Evolutionary conservation across 1,140 invertebrate genomes (phyloP), one percentile per base, ranked within the genome.

Genomic region (Hylyphantes graminicola): DNA sequence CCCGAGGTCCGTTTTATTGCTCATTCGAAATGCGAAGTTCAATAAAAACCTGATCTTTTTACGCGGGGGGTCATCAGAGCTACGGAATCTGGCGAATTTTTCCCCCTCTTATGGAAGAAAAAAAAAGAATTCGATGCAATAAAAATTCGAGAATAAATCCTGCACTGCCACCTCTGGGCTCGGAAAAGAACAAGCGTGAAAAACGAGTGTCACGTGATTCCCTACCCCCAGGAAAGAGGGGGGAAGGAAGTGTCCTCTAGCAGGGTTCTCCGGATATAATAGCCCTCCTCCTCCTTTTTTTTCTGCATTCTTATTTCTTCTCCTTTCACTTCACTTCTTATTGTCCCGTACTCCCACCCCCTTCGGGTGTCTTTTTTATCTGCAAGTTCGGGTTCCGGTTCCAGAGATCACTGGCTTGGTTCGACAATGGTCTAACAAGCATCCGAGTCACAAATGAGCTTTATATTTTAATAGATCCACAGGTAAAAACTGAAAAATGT

Each of bases 131-230:
- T 11, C 17, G 57, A n/a, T 10, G 76, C 63, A 80, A 70, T 70
- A 80, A 70, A 80, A 80, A 80, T 70, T 80, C 21, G 65, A 55
- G 77, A 80, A 80, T 80, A 80, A 80, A 80, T 80, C 77, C 77
- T 78, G 48, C 35, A n/a, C 72, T 70, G 51, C 68, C 68, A 48
- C 54, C 55, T 59, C 55, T 76, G 77, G 19, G 54, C 53, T 48
- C 53, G 55, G 65, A 80, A 80, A 80, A 80, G 77, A 80, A 80
- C 77, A 80, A 80, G 77, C 77, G 77, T 80, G 77, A 80, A 80
- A 80, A 80, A 80, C 77, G 77, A 48, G 77, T 80, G 77, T 80
- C 77, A 80, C 77, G 77, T 80, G 77, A 80, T 80, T 76, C 51
- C 51, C 51, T 9, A 21, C 54, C 73, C 59, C 76, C 76, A 78